Evolutionary conservation across 2,797 vertebrate species (phyloP), one percentile per base, ranked within the genome.

Genomic region (Microctenopoma steveboyesi): DNA sequence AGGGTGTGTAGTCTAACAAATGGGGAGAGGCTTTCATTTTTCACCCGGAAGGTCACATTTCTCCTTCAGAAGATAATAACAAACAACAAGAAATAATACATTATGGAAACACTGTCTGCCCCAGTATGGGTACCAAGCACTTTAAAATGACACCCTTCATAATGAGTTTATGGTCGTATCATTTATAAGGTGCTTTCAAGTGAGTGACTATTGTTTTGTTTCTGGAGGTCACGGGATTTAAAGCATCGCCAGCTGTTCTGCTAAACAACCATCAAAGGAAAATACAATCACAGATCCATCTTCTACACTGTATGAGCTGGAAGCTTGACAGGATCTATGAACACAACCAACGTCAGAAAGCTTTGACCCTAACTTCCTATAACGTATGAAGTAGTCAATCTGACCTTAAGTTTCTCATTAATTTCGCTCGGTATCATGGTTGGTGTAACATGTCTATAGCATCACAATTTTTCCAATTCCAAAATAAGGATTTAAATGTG

Each of bases 191-290:
- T 45, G 74, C 74, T 79, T 89, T 84, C 72, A 82, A 88, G 83
- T 85, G 85, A 86, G 70, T 57, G 70, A 86, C 76, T 83, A 84
- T 78, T 87, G 88, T 88, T 89, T 81, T 79, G 76, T 68, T 86
- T 67, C 70, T 88, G 58, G 90, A 91, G 88, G 91, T 91, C 91
- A 89, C 78, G 56, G 76, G 82, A 90, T 86, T 85, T 85, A 81
- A 90, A 90, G 81, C 79, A 79, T 77, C 58, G 35, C 83, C 89
- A 91, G 89, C 90, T 90, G 90, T 84, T 91, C 79, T 59, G 75
- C 72, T 74, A 25, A 79, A 81, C 78, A 88, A 78, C 76, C 78
- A 87, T 83, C 78, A 78, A 75, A 85, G 71, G 58, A 77, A 82
- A 86, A 46, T 82, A 78, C 78, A 80, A 90, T 88, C 83, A 85